A percentile compares a stretch with the other conserved stretches of the same genome.
phyloP scores from a whole-genome alignment of 2,888 invertebrate genomes.

The Luperina nickerlii region DNA sequence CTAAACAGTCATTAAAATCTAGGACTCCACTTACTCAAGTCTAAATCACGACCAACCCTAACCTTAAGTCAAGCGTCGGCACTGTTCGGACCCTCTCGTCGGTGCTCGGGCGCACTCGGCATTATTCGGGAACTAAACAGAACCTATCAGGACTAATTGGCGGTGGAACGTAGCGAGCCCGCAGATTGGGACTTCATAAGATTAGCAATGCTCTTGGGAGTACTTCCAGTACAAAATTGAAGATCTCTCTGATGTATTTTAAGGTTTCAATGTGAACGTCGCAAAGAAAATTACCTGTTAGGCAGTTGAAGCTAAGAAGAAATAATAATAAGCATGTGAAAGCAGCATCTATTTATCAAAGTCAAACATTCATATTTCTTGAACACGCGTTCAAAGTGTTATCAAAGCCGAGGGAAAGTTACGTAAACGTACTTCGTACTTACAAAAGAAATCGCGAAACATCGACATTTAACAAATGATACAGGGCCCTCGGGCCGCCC shows the following conservation, averaged over 20 bases:
- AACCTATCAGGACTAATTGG: conserved; percentile 82
- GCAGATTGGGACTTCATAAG: conserved; percentile 77
- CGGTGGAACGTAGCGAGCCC: conserved; percentile 74
- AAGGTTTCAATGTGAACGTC: conserved; percentile 41
- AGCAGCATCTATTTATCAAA: conserved; percentile 57
- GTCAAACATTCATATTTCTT: conserved; percentile 56
- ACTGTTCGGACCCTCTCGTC: conserved; percentile 55
- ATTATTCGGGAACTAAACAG: conserved; percentile 71
- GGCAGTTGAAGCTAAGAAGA: conserved; percentile 27
- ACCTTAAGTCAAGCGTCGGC: conserved; percentile 52
- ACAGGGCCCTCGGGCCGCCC: conserved; percentile 27
- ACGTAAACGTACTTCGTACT: conserved; percentile 45
- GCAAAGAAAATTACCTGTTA: conserved; percentile 18
- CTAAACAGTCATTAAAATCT: conserved; percentile 62
- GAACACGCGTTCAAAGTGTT: conserved; percentile 38
- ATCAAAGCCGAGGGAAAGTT: conserved; percentile 46
- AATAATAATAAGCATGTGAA: conserved; percentile 45
- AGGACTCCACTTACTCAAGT: conserved; percentile 40
- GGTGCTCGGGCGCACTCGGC: conserved; percentile 64
- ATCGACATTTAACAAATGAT: conserved; percentile 61
- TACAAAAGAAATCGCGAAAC: conserved; percentile 56
- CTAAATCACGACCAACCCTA: conserved; percentile 59
- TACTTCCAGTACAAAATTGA: conserved; percentile 55
- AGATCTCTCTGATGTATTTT: conserved; percentile 52
- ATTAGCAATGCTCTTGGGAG: conserved; percentile 71